Base-by-base conservation (phyloP, 2,113 vertebrate species). In the Brachionichthys hirsutus region DNA sequence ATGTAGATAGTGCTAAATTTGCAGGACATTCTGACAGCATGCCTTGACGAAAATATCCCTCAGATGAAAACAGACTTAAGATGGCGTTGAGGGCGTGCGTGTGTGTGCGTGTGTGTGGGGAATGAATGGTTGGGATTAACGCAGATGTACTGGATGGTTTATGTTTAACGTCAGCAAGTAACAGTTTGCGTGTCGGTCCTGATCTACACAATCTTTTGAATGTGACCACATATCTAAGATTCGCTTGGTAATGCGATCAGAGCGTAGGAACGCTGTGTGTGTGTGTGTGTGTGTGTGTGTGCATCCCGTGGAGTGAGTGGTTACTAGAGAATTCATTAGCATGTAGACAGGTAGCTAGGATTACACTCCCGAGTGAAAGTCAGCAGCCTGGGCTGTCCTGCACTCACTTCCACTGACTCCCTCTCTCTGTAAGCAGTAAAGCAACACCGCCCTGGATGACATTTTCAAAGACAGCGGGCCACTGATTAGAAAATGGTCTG, bases 401-500 rank as follows among this genome's bases (percentile, higher is more conserved):
- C 16, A 13, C 82, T 64, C 66, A 15, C 67, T 50, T 62, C 54
- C 62, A 14, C 59, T 44, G 56, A 30, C 16, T 56, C 48, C 6
- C 64, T 46, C 20, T 53, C 73, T 70, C 43, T 51, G 12, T 46
- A 8, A 58, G 64, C 52, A 54, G 85, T 82, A 84, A 86, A 83
- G 76, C 76, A 83, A 86, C 76, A 85, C 84, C 81, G 4, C 65
- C 34, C 65, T 46, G 78, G 79, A 85, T 88, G 85, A 87, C 85
- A 87, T 89, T 88, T 89, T 84, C 77, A 83, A 75, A 82, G 80
- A 84, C 82, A 82, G 83, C 78, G 77, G 78, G 80, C 89, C 78
- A 77, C 83, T 88, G 89, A 91, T 91, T 92, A 91, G 87, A 90
- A 87, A 91, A 89, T 87, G 89, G 83, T 81, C 87, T 83, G 81